Evolutionary conservation across 2,113 vertebrate genomes (phyloP), one percentile per base, ranked within the genome.

Genomic region (Cygnus atratus): DNA sequence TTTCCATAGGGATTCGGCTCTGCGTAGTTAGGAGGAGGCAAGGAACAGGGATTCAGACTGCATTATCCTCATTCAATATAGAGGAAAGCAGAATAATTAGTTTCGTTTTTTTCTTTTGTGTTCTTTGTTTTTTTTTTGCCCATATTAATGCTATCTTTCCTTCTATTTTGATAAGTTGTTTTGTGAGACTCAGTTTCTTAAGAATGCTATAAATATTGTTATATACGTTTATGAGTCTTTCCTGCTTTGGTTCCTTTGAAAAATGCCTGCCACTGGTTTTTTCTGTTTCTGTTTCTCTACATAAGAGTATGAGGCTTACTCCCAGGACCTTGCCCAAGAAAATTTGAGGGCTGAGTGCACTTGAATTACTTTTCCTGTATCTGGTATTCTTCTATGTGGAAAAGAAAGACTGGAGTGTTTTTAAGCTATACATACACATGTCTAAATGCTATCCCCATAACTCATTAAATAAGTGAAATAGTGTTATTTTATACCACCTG

Each of bases 1-100:
- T 88, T 96, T 97, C 87, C 76, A 48, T 6, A 65, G 70, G 93
- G 76, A 95, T 79, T 78, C 19, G 35, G 67, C 39, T 88, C 61
- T 0, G 0, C 8, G 50, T 43, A 88, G 33, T 52, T 74, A 41
- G 11, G 5, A 68, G 68, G 65, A 95, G 70, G 79, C 33, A 75
- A 72, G 11, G 46, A 78, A 54, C 54, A 68, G 29, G 65, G 61
- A 87, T 78, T 71, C 58, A 88, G 48, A 26, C 80, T 82, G 46
- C 52, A 11, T 65, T 90, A 48, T 44, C n/a, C 57, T 88, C n/a
- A 52, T 57, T 78, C 76, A 79, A 72, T 90, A 68, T 2, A 72
- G 33, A 61, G 62, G 37, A 90, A 84, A 96, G 57, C 17, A 46
- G 10, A 50, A 37, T 10, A 58, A 75, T 63, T 58, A 50, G 41